Evolutionary conservation across 2,797 vertebrate genomes (phyloP).

Genomic region (Pteropus rufus): DNA sequence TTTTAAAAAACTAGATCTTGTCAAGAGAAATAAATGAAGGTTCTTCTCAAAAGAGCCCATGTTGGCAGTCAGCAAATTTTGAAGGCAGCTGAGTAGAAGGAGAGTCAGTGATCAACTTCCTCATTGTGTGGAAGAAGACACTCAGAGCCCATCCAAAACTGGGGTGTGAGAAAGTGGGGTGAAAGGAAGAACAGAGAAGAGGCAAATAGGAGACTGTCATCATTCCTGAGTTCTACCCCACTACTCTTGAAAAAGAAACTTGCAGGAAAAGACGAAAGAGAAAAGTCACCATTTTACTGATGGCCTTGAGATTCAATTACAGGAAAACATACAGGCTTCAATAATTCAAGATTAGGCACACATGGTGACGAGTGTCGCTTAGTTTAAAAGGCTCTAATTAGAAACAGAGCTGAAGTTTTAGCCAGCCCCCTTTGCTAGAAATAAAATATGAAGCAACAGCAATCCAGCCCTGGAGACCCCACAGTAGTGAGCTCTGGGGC

Average conservation of each 20-base stretch:
- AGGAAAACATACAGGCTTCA: background rate
- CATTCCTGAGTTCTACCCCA: no score
- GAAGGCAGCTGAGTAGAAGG: background rate
- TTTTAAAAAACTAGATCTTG: background rate
- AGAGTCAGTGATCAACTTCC: background rate
- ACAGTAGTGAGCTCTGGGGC: background rate
- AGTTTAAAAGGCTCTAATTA: background rate
- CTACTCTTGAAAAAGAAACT: background rate
- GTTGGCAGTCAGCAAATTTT: background rate
- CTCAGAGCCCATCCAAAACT: background rate
- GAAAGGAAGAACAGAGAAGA: background rate
- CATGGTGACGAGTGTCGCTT: background rate
- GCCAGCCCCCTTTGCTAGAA: background rate
- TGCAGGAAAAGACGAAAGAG: background rate
- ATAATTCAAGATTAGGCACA: background rate
- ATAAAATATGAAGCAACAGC: background rate
- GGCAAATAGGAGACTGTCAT: background rate
- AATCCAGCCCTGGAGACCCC: background rate
- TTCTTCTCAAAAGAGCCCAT: background rate
- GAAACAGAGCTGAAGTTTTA: background rate
- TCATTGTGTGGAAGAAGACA: background rate
- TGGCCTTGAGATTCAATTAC: background rate
- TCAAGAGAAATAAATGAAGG: background rate
- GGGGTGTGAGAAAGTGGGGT: fast-evolving
- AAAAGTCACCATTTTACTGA: background rate